Conservation (phyloP, 2,888 invertebrate species). For the Drosophila pegasa region DNA sequence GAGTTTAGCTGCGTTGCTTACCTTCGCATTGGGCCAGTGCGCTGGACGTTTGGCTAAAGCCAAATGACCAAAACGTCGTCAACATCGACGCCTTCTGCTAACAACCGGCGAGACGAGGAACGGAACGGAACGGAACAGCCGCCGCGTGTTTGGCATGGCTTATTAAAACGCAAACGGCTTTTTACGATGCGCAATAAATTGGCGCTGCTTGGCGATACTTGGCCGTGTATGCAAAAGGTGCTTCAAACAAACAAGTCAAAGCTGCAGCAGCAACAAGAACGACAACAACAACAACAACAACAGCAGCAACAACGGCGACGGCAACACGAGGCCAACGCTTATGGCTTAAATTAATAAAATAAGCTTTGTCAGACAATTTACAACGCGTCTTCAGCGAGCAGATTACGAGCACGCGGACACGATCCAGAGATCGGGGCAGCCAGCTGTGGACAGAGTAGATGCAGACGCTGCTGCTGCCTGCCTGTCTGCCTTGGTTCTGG, state of each 20-base stretch:
- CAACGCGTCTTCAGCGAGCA: conserved; percentile 83
- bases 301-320: conserved; percentile 26
- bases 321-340: conserved; percentile 66
- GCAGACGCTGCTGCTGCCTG: conserved; percentile 58
- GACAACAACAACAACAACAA: conserved; percentile 36
- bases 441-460: conserved; percentile 10
- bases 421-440: conserved; percentile 33
- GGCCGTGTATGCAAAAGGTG: conserved; percentile 57
- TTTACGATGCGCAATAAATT: conserved; percentile 78
- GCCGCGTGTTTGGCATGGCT: conserved; percentile 77
- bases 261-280: conserved; percentile 32
- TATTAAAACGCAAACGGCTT: conserved; percentile 80
- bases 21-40: conserved; percentile 19
- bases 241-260: conserved; percentile 56
- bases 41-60: conserved; percentile 15
- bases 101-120: conserved; percentile 38
- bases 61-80: conserved; percentile 56
- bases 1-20: conserved; percentile 13
- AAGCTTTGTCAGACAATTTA: conserved; percentile 83
- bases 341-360: conserved; percentile 83
- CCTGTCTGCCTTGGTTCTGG: conserved; percentile 61
- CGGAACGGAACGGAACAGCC: conserved; percentile 36
- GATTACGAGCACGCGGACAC: conserved; percentile 78
- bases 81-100: conserved; percentile 67
- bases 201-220: conserved; percentile 49